Evolutionary conservation across 2,797 vertebrate species (phyloP).

Genomic region (Hypotaenidia okinawae): DNA sequence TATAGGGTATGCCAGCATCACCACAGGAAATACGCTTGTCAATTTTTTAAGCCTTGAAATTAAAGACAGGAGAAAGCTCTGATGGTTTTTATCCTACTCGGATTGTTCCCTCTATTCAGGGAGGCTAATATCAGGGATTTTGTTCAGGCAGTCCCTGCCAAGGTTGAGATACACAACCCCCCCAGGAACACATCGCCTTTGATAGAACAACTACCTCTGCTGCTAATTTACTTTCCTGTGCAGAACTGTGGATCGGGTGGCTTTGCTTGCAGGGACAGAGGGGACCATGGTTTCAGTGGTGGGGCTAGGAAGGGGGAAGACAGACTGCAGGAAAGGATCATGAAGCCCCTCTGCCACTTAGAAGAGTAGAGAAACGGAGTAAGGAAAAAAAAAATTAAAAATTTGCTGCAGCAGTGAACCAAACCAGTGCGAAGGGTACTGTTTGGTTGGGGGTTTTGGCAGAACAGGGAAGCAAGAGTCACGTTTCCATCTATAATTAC

Average conservation of each 20-base stretch:
- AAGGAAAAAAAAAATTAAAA: background rate
- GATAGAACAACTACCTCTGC: background rate
- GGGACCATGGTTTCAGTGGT: accelerated
- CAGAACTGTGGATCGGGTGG: background rate
- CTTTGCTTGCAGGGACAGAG: background rate
- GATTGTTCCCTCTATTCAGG: background rate
- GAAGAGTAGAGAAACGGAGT: background rate
- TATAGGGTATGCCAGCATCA: constrained; percentile 14
- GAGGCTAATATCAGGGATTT: constrained; percentile 50
- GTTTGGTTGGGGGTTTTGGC: background rate
- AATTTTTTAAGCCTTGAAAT: constrained; percentile 65
- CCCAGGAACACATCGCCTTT: background rate
- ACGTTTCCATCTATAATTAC: background rate
- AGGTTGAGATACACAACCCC: constrained; percentile 8
- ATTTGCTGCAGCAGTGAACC: background rate
- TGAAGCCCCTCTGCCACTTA: background rate
- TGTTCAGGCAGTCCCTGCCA: constrained; percentile 30
- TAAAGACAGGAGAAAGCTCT: constrained; percentile 50
- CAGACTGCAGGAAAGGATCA: background rate
- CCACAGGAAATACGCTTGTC: constrained; percentile 37
- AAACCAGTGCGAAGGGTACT: background rate
- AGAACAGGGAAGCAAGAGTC: background rate
- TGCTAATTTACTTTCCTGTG: background rate
- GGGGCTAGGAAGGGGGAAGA: background rate
- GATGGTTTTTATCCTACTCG: constrained; percentile 31